Percentiles rank a stretch among this genome's conserved stretches.
phyloP scores from a whole-genome alignment of 2,797 vertebrate species.

The Scomberomorus guttatus region DNA sequence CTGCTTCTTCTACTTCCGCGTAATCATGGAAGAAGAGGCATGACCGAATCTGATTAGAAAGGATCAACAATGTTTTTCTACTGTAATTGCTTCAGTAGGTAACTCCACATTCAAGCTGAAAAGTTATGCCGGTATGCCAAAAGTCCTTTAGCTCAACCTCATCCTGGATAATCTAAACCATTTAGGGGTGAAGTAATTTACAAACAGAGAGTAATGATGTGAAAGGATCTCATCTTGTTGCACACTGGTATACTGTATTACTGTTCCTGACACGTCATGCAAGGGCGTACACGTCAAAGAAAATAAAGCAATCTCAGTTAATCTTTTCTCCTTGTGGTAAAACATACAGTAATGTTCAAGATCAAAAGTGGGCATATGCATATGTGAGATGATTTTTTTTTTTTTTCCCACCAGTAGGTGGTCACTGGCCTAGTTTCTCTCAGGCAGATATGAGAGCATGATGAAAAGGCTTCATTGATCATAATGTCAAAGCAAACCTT shows the following conservation, averaged over 20 bases:
- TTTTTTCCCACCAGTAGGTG: slow-evolving; percentile 33
- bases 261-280: neutral
- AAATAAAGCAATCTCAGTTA: slow-evolving; percentile 14
- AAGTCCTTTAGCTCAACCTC: neutral
- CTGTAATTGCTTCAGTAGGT: neutral
- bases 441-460: slow-evolving; percentile 26
- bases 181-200: neutral
- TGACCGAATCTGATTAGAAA: slow-evolving; percentile 14
- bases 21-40: neutral
- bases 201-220: neutral
- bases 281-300: slow-evolving; percentile 17
- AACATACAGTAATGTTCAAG: slow-evolving; percentile 28
- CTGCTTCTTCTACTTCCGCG: neutral
- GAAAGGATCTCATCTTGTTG: too few species aligned
- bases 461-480: slow-evolving; percentile 67
- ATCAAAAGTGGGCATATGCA: slow-evolving; percentile 46
- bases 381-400: slow-evolving; percentile 8
- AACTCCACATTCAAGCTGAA: too few species aligned
- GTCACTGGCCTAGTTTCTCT: slow-evolving; percentile 55
- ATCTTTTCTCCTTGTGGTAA: slow-evolving; percentile 20
- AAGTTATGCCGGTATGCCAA: neutral
- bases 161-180: neutral
- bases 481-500: slow-evolving; percentile 65
- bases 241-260: neutral
- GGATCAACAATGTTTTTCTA: neutral